phyloP scores from a whole-genome alignment of 2,113 vertebrate species.

The Lasiurus cinereus region DNA sequence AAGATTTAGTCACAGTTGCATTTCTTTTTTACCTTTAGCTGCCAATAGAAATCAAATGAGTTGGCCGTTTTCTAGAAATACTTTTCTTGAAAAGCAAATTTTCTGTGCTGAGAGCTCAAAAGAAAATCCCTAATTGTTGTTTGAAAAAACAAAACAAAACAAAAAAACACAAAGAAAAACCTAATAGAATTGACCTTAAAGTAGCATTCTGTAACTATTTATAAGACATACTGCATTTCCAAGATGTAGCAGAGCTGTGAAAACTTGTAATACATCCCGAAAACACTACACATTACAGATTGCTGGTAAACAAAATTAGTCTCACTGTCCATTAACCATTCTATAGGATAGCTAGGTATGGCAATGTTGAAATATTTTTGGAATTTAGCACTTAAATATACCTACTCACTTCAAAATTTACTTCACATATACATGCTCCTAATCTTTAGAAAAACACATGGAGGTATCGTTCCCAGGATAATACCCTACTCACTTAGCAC shows the following conservation, averaged over 20 bases:
- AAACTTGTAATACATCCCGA: background rate
- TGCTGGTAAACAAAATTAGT: background rate
- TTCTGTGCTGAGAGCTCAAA: background rate
- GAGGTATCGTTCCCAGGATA: background rate
- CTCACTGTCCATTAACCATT: background rate
- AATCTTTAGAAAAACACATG: background rate
- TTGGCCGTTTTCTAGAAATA: background rate
- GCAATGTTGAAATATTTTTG: background rate
- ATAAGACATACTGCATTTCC: background rate
- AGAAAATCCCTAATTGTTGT: background rate
- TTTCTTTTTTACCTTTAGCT: background rate
- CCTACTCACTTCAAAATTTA: slow-evolving; percentile 35
- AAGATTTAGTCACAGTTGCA: background rate
- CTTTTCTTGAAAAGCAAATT: background rate
- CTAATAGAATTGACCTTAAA: background rate
- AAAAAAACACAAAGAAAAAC: background rate
- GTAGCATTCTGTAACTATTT: background rate
- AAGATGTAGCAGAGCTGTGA: background rate
- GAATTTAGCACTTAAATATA: slow-evolving; percentile 45
- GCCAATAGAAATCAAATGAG: background rate
- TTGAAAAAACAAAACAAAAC: background rate
- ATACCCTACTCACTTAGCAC: background rate
- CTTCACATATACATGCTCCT: background rate
- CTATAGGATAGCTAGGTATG: background rate
- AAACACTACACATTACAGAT: background rate